A percentile compares a stretch with the other conserved stretches of the same genome.
Conservation (phyloP, 1,140 invertebrate species). For the Polypedilum vanderplanki region DNA sequence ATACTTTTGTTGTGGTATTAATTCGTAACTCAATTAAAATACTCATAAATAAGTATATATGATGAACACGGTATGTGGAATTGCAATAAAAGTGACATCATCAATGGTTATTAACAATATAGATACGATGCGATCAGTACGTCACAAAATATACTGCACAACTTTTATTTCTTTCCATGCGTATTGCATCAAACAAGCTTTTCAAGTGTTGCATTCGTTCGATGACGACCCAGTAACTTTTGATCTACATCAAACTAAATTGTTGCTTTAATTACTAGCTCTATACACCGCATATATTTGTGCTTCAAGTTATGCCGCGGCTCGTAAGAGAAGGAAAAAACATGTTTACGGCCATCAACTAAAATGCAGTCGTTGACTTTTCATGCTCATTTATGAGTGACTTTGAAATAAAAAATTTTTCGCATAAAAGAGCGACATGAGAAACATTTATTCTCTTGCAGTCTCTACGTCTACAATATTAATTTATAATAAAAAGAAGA, state of each 20-base stretch:
- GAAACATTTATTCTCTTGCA: no score
- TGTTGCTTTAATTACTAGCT: conserved; percentile 3
- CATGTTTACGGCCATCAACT: neutral
- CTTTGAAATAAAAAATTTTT: neutral
- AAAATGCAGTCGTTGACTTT: neutral
- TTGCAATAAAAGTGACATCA: conserved; percentile 12
- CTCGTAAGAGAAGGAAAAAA: no score
- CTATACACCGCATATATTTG: neutral
- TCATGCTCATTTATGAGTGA: neutral
- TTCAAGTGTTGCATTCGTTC: no score
- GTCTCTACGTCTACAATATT: no score
- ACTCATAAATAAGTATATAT: no score
- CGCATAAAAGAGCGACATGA: no score
- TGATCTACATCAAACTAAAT: neutral
- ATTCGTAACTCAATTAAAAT: no score
- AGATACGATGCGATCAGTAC: neutral
- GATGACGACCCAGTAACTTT: no score
- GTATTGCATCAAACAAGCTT: neutral
- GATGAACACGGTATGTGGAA: neutral
- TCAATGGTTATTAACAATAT: neutral
- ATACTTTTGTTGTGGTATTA: no score
- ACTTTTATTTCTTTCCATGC: neutral
- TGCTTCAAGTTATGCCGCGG: neutral
- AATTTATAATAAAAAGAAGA: no score
- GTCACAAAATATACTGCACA: neutral